phyloP scores from a whole-genome alignment of 2,797 vertebrate genomes.

The Corythornis leucogaster region DNA sequence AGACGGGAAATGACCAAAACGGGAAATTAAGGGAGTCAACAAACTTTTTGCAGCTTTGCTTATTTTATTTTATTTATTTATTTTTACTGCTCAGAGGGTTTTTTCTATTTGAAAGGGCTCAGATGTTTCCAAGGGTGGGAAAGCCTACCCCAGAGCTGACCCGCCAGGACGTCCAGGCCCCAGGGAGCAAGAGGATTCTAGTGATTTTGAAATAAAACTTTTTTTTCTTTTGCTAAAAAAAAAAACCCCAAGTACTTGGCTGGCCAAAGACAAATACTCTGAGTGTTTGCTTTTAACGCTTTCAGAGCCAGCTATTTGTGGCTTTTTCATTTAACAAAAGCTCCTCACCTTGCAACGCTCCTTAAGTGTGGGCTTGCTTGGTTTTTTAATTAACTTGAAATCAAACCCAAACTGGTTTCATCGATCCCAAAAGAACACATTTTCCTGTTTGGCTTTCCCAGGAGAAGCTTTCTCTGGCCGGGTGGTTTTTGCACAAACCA shows the following conservation, averaged over 20 bases:
- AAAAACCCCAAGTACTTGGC: not conserved
- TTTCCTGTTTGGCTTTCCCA: not conserved
- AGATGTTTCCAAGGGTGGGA: not conserved
- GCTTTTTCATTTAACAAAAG: not conserved
- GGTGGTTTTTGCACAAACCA: not conserved
- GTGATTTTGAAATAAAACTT: conserved; percentile 4
- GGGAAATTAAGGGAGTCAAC: not conserved
- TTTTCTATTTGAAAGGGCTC: not conserved
- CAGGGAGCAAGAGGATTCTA: not conserved
- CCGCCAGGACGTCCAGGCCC: rapidly evolving
- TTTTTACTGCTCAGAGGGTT: not conserved
- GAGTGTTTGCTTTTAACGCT: conserved; percentile 8
- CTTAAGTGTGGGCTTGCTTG: not conserved
- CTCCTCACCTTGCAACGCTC: not conserved
- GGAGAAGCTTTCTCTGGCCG: not conserved
- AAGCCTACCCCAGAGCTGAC: not conserved
- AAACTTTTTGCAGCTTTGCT: not conserved
- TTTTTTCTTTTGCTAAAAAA: not conserved
- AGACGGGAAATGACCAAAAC: conserved; percentile 15
- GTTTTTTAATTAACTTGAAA: not conserved
- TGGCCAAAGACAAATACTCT: not conserved
- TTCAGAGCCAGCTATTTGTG: not conserved
- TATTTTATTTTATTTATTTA: not conserved
- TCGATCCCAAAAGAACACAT: not conserved
- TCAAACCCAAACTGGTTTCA: not conserved